Evolutionary conservation across 2,113 vertebrate genomes (phyloP).

Genomic region (Chaetura pelagica): DNA sequence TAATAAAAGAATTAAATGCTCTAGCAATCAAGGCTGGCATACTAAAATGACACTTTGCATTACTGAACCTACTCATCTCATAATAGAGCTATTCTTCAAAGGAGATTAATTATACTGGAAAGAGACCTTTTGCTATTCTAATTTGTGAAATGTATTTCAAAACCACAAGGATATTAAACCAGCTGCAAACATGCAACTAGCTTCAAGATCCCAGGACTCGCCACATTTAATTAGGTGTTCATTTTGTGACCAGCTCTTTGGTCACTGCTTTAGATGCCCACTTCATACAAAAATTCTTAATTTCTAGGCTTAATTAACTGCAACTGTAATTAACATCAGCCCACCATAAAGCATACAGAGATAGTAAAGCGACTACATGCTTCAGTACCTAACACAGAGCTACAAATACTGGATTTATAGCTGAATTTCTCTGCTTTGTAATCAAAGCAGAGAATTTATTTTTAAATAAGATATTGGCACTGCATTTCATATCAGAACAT

Average conservation of each 20-base stretch:
- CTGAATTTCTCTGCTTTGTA: background rate
- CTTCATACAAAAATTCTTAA: background rate
- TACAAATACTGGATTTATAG: background rate
- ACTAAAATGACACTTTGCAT: constrained; percentile 46
- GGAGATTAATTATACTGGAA: constrained; percentile 54
- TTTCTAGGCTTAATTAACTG: constrained; percentile 27
- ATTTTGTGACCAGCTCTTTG: constrained; percentile 32
- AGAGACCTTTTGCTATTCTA: constrained; percentile 49
- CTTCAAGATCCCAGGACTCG: constrained; percentile 19
- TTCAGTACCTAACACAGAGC: background rate
- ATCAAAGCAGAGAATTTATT: background rate
- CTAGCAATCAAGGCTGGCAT: constrained; percentile 35
- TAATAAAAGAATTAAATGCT: constrained; percentile 43
- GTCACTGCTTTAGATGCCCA: constrained; percentile 23
- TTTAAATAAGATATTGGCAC: background rate
- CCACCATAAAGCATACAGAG: background rate
- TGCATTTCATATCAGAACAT: background rate
- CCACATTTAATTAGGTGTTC: constrained; percentile 34
- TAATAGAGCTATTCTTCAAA: constrained; percentile 57
- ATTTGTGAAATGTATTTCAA: constrained; percentile 32
- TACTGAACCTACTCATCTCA: constrained; percentile 41
- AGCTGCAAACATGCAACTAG: constrained; percentile 39
- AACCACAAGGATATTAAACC: constrained; percentile 46
- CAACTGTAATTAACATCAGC: constrained; percentile 11
- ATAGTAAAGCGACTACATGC: background rate